phyloP scores from a whole-genome alignment of 2,888 invertebrate genomes.

The Zeuzera pyrina region DNA sequence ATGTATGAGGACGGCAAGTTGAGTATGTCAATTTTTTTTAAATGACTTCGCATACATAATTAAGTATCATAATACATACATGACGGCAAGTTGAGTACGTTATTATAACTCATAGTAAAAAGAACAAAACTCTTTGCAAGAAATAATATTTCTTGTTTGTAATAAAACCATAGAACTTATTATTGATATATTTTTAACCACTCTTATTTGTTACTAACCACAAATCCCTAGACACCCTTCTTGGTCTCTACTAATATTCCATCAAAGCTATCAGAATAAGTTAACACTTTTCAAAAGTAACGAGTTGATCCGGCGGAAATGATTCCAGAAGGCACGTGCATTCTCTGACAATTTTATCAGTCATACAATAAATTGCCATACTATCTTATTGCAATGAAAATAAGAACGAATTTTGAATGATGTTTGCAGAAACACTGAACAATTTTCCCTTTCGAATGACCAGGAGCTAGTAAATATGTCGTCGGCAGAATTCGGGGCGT shows the following conservation, averaged over 20 bases:
- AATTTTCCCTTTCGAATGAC: neutral
- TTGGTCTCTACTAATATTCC: constrained; percentile 32
- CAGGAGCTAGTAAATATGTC: constrained; percentile 48
- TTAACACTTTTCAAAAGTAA: constrained; percentile 48
- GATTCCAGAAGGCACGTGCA: constrained; percentile 21
- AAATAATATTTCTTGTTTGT: no score
- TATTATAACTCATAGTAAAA: no score
- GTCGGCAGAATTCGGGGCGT: constrained; percentile 51
- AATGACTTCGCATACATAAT: no score
- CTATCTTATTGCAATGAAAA: neutral
- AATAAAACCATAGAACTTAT: no score
- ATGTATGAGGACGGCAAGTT: no score
- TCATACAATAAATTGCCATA: neutral
- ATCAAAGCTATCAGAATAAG: constrained; percentile 51
- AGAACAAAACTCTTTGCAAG: no score
- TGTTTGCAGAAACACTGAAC: neutral
- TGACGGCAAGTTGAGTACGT: no score
- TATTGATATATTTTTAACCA: neutral
- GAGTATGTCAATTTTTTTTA: no score
- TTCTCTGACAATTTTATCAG: neutral
- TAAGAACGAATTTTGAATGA: neutral
- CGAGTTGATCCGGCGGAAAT: constrained; percentile 56
- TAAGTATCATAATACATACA: no score
- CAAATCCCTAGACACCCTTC: constrained; percentile 23
- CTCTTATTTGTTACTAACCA: constrained; percentile 1